Base-by-base conservation (phyloP, 1,140 invertebrate genomes). In the Phortica variegata region DNA sequence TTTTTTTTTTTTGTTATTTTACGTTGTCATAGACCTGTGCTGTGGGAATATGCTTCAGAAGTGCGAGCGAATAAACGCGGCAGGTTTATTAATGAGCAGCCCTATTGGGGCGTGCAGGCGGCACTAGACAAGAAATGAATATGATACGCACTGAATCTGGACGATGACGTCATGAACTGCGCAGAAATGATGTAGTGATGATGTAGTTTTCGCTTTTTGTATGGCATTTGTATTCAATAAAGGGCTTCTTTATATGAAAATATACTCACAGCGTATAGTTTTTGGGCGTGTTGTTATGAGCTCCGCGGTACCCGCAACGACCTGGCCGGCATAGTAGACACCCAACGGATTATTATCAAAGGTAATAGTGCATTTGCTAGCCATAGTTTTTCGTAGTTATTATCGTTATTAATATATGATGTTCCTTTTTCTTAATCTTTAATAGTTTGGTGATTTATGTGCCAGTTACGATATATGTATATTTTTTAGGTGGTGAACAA, bases 321-420 rank as follows among this genome's bases (percentile, higher is more conserved):
- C 73, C 58, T 82, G 78, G 16, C 81, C 81, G 42, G 78, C 77
- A 73, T 78, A 82, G 49, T 80, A 83, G 6, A 80, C 73, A 3
- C 65, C 72, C 32, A 74, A 58, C 3, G 75, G 76, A 59, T 79
- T 81, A 43, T 78, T 69, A 40, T 76, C 80, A 49, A 82, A 79
- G 42, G 63, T 61, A 41, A 82, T 79, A 43, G 70, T 70, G 50
- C 80, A 77, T 47, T 71, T 74, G 43, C 65, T 75, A 38, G 61
- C 56, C 72, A 75, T 75, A 36, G 42, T 56, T 18, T n/a, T n/a
- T n/a, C n/a, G n/a, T n/a, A n/a, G n/a, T n/a, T n/a, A n/a, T n/a
- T n/a, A n/a, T n/a, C n/a, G n/a, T n/a, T n/a, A n/a, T n/a, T n/a
- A n/a, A n/a, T n/a, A n/a, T n/a, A n/a, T n/a, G n/a, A n/a, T n/a